A percentile compares a stretch with the other conserved stretches of the same genome.
Evolutionary conservation across 2,113 vertebrate species (phyloP).

Genomic region (Bambusicola thoracicus): DNA sequence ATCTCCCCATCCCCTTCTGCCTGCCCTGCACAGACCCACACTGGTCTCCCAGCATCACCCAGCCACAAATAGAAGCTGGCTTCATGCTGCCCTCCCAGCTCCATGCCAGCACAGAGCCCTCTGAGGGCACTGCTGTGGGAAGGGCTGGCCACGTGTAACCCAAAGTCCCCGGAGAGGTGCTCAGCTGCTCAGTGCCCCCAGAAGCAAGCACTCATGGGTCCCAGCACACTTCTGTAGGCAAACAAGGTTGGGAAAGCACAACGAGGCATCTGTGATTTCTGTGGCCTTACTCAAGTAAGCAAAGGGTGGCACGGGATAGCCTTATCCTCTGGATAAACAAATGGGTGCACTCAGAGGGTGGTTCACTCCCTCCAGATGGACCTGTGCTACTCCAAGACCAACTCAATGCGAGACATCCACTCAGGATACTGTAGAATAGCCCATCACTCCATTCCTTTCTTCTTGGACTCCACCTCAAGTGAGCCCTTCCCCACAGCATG

Average conservation of each 20-base stretch:
- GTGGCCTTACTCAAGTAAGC: not conserved
- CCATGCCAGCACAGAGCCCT: not conserved
- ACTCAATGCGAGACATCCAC: fast-evolving
- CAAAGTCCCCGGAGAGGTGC: not conserved
- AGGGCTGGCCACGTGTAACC: not conserved
- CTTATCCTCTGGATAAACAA: not conserved
- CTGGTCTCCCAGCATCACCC: not conserved
- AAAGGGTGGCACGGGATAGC: not conserved
- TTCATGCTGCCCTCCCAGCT: not conserved
- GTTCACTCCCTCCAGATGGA: not conserved
- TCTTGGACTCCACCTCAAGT: not conserved
- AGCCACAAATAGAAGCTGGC: not conserved
- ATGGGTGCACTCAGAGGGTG: not conserved
- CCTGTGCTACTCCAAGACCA: not conserved
- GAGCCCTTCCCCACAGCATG: not conserved
- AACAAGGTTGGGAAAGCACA: not conserved
- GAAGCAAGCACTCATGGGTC: not conserved
- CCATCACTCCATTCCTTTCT: not conserved
- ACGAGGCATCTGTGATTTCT: not conserved
- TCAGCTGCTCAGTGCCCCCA: not conserved
- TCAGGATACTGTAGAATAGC: not conserved
- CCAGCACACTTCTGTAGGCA: not conserved
- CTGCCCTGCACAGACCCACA: not conserved
- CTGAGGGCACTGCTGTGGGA: not conserved
- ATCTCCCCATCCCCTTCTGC: constrained; percentile 69